phyloP scores from a whole-genome alignment of 2,113 vertebrate species.

The Fulmarus glacialis region DNA sequence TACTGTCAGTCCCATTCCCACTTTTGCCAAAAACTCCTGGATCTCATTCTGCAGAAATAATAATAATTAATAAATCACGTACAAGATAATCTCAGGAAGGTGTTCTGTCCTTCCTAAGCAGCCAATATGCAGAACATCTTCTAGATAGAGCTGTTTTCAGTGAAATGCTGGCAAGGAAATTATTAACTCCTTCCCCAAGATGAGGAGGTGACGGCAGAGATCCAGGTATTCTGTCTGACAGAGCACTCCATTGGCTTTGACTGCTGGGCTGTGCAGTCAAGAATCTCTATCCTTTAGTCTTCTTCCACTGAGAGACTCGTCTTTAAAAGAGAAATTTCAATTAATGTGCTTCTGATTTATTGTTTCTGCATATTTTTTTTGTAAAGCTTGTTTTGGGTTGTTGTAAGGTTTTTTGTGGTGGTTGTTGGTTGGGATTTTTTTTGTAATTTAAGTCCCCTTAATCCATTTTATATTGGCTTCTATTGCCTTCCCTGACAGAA shows the following conservation, averaged over 20 bases:
- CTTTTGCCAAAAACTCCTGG: background rate
- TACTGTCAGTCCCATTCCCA: background rate
- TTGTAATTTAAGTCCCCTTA: constrained; percentile 55
- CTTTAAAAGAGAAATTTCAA: constrained; percentile 39
- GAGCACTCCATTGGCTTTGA: background rate
- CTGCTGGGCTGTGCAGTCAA: background rate
- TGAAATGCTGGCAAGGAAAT: background rate
- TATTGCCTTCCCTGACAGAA: constrained; percentile 34
- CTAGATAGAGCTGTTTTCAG: background rate
- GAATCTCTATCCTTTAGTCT: background rate
- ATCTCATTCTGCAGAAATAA: background rate
- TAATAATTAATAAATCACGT: background rate
- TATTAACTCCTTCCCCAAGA: background rate
- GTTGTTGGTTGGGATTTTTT: background rate
- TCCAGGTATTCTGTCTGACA: background rate
- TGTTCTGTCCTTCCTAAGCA: background rate
- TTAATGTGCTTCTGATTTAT: constrained; percentile 17
- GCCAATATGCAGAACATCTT: background rate
- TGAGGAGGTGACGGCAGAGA: background rate
- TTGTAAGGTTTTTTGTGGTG: background rate
- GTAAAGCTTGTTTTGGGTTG: background rate
- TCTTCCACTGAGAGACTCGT: background rate
- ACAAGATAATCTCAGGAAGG: background rate
- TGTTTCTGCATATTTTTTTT: background rate
- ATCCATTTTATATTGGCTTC: constrained; percentile 53